Evolutionary conservation across 2,797 vertebrate species (phyloP).

Genomic region (Siniperca scherzeri): DNA sequence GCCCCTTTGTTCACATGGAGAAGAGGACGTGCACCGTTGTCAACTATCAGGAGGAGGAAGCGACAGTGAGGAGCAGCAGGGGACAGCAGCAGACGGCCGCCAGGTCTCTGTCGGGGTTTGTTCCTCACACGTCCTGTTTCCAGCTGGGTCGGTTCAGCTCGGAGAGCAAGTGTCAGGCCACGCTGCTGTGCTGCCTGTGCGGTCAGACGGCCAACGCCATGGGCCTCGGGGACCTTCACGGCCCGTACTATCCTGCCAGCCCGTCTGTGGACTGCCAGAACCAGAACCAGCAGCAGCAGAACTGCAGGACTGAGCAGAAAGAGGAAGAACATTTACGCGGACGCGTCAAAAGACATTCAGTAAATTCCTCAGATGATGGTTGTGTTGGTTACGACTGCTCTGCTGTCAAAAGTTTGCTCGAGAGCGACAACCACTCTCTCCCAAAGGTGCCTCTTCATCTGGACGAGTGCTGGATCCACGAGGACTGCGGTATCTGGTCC

Average conservation of each 20-base stretch:
- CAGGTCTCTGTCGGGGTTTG: constrained; percentile 57
- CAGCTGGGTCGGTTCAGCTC: constrained; percentile 72
- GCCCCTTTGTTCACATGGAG: constrained; percentile 81
- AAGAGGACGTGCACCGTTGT: constrained; percentile 74
- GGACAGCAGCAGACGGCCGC: not conserved
- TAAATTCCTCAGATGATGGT: constrained; percentile 6
- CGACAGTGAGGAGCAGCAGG: constrained; percentile 8
- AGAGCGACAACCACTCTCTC: not conserved
- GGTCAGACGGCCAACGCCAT: constrained; percentile 74
- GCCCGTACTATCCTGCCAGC: constrained; percentile 77
- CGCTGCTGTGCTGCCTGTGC: constrained; percentile 82
- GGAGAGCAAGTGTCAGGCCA: constrained; percentile 24
- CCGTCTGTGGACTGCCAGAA: not conserved
- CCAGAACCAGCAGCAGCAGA: constrained; percentile 11
- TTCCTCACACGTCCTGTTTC: constrained; percentile 84
- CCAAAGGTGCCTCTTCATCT: constrained; percentile 36
- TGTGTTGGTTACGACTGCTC: not conserved
- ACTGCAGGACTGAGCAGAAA: constrained; percentile 23
- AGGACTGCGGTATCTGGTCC: constrained; percentile 87
- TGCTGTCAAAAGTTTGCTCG: not conserved
- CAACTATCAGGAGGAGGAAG: constrained; percentile 84
- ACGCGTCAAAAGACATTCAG: constrained; percentile 16
- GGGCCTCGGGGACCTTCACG: constrained; percentile 87
- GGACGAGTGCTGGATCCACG: constrained; percentile 85
- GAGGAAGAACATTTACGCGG: not conserved